Evolutionary conservation across 1,140 invertebrate genomes (phyloP), one percentile per base, ranked within the genome.

Genomic region (Megathymus violae): DNA sequence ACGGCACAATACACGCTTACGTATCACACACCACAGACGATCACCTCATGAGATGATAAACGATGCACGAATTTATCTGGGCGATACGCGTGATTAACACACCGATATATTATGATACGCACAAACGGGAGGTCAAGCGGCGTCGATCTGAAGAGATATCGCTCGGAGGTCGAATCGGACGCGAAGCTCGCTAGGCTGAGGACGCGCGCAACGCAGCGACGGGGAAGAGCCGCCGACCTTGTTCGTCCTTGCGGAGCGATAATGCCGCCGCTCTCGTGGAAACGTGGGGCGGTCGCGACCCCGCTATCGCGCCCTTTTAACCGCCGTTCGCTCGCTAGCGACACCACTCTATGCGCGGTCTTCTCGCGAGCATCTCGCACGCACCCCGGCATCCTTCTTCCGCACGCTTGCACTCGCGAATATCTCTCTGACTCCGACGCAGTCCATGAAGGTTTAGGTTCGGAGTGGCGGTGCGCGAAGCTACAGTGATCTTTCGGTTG

Each of bases 251-350:
- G 82, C 62, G 59, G 22, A 17, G 59, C 59, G 82, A 82, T 83
- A 87, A 76, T 48, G 51, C 67, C 58, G 36, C 67, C 70, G 69
- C 66, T 78, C 71, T 73, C 65, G 70, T 78, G 80, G 73, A 76
- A 76, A 71, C 74, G 74, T 71, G 69, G 48, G 65, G 47, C 68
- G 71, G 80, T 76, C 85, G 80, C 78, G 85, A 85, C 85, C 82
- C 85, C 74, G 72, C 76, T 85, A 86, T 85, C 82, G 67, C 78
- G 70, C 78, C 64, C 78, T 84, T 82, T 85, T 85, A 85, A 85
- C 77, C 66, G 75, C 27, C 27, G 59, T 66, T 38, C 56, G 47
- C 61, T 40, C 67, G 61, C 50, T 47, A 47, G 69, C 67, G 47
- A 70, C 73, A 61, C 74, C 84, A 87, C 74, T 85, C 75, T 59